Conservation (phyloP, 2,113 vertebrate species). For the Channa maculata region DNA sequence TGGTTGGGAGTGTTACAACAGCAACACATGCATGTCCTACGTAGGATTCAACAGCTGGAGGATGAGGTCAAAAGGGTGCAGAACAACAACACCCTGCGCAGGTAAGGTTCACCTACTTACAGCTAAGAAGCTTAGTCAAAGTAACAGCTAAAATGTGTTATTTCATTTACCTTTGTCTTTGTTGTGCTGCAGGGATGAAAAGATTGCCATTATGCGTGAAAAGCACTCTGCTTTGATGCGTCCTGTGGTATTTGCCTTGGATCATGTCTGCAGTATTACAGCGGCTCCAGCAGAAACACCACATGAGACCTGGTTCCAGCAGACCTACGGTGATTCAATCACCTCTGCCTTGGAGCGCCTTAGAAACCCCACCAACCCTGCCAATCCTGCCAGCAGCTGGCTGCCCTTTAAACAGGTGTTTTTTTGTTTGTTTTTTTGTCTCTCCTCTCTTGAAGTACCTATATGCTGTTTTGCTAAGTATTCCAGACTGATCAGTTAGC, state of each 20-base stretch:
- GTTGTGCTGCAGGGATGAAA: constrained; percentile 89
- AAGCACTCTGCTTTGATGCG: constrained; percentile 98
- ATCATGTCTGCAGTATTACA: constrained; percentile 95
- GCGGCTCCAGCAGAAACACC: constrained; percentile 93
- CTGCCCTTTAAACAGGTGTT: constrained; percentile 96
- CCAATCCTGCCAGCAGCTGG: constrained; percentile 97
- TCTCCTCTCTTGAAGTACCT: too few relatives aligned
- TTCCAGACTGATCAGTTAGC: too few relatives aligned
- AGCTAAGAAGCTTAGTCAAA: too few relatives aligned
- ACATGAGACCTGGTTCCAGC: constrained; percentile 98
- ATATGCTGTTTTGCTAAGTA: too few relatives aligned
- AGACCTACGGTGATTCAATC: constrained; percentile 93
- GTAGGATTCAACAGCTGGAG: constrained; percentile 95
- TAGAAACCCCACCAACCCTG: constrained; percentile 92
- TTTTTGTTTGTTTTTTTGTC: too few relatives aligned
- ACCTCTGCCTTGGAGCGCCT: constrained; percentile 92
- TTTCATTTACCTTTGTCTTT: background rate
- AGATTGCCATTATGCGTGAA: constrained; percentile 97
- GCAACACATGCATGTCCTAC: constrained; percentile 96
- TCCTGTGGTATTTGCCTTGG: constrained; percentile 96
- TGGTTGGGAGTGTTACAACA: constrained; percentile 97
- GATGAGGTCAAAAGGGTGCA: constrained; percentile 98
- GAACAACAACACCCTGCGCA: constrained; percentile 93
- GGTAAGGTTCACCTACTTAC: constrained; percentile 81
- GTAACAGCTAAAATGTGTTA: too few relatives aligned